These are phyloP conservation scores for Amyelois transitella DNA, from an alignment of 1,140 invertebrate genomes.

Conservation along the genomic window DNA sequence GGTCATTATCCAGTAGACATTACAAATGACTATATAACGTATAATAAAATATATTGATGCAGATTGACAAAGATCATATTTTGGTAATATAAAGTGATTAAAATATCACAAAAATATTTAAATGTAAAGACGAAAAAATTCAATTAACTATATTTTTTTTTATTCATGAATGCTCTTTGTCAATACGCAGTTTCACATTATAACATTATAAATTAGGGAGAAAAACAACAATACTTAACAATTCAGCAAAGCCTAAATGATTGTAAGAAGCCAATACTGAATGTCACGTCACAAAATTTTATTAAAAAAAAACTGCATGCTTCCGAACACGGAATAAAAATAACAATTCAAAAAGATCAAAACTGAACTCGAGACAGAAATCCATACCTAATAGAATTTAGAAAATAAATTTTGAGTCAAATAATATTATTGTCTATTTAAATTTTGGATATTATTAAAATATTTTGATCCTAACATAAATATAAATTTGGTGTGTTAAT, in stretches of 20 bases:
- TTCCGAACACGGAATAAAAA: constrained; percentile 9
- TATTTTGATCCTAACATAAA: too few species aligned
- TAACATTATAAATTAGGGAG: constrained; percentile 6
- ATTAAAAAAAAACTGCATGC: constrained; percentile 38
- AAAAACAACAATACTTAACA: constrained; percentile 10
- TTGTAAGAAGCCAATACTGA: constrained; percentile 53
- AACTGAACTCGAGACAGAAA: neutral
- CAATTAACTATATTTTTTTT: too few species aligned
- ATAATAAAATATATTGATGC: constrained; percentile 9
- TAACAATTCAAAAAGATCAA: neutral
- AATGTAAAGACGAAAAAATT: too few species aligned
- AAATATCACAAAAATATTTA: too few species aligned
- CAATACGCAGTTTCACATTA: neutral
- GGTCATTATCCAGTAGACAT: constrained; percentile 48
- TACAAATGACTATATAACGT: constrained; percentile 28
- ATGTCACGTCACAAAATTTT: constrained; percentile 27
- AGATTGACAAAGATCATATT: neutral
- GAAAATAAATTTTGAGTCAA: neutral
- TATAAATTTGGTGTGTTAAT: too few species aligned
- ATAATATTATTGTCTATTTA: neutral
- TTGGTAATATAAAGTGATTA: too few species aligned
- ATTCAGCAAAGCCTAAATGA: constrained; percentile 66
- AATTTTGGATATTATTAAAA: neutral
- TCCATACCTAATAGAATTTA: neutral
- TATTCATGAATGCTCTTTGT: too few species aligned